Conservation (phyloP, 2,797 vertebrate genomes). For the Crocidura indochinensis region DNA sequence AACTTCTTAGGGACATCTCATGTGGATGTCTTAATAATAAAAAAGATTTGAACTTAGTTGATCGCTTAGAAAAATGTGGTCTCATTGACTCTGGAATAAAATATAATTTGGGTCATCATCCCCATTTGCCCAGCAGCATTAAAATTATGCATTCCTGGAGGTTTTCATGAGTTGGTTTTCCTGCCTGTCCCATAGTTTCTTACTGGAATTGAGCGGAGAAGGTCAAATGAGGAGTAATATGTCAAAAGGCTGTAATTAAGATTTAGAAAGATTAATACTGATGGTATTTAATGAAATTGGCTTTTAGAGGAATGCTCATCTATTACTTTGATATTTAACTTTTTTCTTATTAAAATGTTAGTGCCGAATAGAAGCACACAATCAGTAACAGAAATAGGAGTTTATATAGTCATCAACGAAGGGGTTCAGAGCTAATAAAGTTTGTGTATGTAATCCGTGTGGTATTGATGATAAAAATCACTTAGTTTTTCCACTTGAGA, state of each 20-base stretch:
- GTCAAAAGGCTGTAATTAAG: conserved; percentile 92
- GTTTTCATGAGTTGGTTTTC: conserved; percentile 54
- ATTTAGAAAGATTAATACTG: conserved; percentile 93
- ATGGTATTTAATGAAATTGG: conserved; percentile 93
- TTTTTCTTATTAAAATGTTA: conserved; percentile 92
- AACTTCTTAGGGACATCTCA: neutral
- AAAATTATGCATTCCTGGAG: conserved; percentile 62
- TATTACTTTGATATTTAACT: conserved; percentile 93
- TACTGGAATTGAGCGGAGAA: conserved; percentile 88
- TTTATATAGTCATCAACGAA: conserved; percentile 83
- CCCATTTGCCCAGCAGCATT: conserved; percentile 33
- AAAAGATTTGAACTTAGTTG: conserved; percentile 64
- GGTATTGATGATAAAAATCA: conserved; percentile 19
- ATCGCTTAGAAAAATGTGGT: conserved; percentile 60
- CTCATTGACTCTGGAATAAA: conserved; percentile 64
- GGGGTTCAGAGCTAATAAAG: conserved; percentile 62
- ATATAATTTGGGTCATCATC: conserved; percentile 76
- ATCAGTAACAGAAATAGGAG: conserved; percentile 77
- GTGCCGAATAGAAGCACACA: conserved; percentile 85
- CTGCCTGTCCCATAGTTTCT: conserved; percentile 80
- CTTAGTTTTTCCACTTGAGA: conserved; percentile 42
- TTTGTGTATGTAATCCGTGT: neutral
- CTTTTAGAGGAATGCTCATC: conserved; percentile 91
- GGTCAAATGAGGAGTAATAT: conserved; percentile 89
- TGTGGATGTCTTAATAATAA: conserved; percentile 47